phyloP scores from a whole-genome alignment of 2,888 invertebrate species.

The Dynastes hyllus region DNA sequence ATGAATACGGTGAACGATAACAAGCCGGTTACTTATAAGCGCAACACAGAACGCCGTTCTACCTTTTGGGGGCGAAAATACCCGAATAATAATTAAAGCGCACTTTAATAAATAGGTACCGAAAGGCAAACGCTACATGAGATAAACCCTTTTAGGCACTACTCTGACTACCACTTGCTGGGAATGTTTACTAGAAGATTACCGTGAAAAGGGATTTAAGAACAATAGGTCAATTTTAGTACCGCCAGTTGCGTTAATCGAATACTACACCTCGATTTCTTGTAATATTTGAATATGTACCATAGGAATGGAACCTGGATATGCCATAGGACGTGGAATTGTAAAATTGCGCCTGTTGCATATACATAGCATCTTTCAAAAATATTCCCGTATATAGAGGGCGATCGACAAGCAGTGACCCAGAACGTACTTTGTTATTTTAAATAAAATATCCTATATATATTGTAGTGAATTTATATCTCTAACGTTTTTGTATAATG shows the following conservation, averaged over 20 bases:
- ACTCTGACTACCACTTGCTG: background rate
- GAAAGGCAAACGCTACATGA: constrained; percentile 15
- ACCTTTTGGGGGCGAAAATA: constrained; percentile 16
- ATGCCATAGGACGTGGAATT: too few species aligned
- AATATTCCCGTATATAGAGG: too few species aligned
- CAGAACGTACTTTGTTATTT: too few species aligned
- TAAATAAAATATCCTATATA: too few species aligned
- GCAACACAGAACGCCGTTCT: constrained; percentile 20
- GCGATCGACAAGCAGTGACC: too few species aligned
- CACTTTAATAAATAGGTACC: constrained; percentile 37
- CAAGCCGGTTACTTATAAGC: constrained; percentile 23
- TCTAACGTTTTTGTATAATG: too few species aligned
- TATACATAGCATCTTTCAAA: too few species aligned
- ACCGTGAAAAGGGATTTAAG: background rate
- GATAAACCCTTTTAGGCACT: constrained; percentile 20
- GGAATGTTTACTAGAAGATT: background rate
- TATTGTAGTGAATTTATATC: too few species aligned
- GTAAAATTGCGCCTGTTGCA: too few species aligned
- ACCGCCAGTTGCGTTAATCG: background rate
- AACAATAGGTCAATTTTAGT: constrained; percentile 26
- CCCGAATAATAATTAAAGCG: constrained; percentile 43
- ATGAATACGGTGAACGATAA: constrained; percentile 19
- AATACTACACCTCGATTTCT: background rate
- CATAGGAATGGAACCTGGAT: too few species aligned
- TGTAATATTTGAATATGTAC: too few species aligned